A percentile compares a stretch with the other conserved stretches of the same genome.
Conservation (phyloP, 2,113 vertebrate species). For the Steatornis caripensis region DNA sequence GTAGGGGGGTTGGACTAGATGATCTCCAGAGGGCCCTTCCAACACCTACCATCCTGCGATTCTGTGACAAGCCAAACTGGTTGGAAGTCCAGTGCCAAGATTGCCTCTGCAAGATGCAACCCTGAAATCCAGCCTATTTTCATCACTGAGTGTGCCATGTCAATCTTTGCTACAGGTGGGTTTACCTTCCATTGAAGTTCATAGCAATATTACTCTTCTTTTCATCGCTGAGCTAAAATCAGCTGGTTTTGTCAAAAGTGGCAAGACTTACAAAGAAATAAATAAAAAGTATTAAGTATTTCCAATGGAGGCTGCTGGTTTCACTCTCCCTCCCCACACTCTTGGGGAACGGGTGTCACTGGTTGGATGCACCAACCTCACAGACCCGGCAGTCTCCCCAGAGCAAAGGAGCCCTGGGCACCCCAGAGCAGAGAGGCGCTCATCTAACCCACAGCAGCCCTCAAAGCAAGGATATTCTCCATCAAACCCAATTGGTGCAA, state of each 20-base stretch:
- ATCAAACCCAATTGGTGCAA: neutral
- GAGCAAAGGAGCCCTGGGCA: neutral
- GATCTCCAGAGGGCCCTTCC: too few species aligned
- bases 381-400: neutral
- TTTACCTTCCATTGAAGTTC: too few species aligned
- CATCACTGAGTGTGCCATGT: constrained; percentile 22
- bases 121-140: constrained; percentile 27
- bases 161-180: too few species aligned
- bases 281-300: neutral
- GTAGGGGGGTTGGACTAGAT: too few species aligned
- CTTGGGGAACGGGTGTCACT: neutral
- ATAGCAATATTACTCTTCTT: too few species aligned
- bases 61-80: neutral
- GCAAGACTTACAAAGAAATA: neutral
- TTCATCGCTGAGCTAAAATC: constrained; percentile 54
- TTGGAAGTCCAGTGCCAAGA: neutral
- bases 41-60: too few species aligned
- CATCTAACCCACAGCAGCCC: accelerated
- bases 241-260: constrained; percentile 39
- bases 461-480: neutral
- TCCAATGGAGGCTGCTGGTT: neutral
- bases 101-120: neutral
- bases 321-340: neutral
- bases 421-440: neutral
- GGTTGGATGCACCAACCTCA: neutral